phyloP scores from a whole-genome alignment of 1,140 invertebrate genomes.

The Papilio machaon region DNA sequence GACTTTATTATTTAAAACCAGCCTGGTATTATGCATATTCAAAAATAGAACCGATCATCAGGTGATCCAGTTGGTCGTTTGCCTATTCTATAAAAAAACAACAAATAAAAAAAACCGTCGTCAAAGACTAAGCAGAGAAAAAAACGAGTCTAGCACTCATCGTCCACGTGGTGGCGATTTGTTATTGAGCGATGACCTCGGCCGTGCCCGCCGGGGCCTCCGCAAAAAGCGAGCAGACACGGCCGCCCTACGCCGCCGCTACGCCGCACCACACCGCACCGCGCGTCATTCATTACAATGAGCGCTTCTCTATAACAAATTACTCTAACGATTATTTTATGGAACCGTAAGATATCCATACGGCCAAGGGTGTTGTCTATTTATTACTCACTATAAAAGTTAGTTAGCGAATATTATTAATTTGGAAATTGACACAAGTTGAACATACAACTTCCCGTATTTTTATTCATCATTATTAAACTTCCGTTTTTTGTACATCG shows the following conservation, averaged over 20 bases:
- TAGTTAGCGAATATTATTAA: neutral
- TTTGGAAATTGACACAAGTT: too few relatives aligned
- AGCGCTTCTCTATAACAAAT: slow-evolving; percentile 24
- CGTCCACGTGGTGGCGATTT: slow-evolving; percentile 27
- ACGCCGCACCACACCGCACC: neutral
- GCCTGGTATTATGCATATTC: neutral
- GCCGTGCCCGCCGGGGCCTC: slow-evolving; percentile 11
- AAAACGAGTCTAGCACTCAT: slow-evolving; percentile 21
- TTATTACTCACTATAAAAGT: neutral
- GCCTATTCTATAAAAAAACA: slow-evolving; percentile 25
- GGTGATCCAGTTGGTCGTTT: slow-evolving; percentile 18
- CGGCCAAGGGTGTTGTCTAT: neutral
- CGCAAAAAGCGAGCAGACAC: neutral
- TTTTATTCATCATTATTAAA: too few relatives aligned
- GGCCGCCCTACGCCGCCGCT: neutral
- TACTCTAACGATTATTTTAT: slow-evolving; percentile 5
- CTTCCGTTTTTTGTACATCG: too few relatives aligned
- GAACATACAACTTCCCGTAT: too few relatives aligned
- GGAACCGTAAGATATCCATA: neutral
- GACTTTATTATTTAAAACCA: neutral
- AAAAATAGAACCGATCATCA: neutral
- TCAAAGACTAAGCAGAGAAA: neutral
- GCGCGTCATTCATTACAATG: slow-evolving; percentile 30
- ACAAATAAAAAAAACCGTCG: neutral
- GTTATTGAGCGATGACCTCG: slow-evolving; percentile 34